These are phyloP conservation scores for Anser brachyrhynchus DNA, from an alignment of 2,113 vertebrate species.

Conservation along the genomic window DNA sequence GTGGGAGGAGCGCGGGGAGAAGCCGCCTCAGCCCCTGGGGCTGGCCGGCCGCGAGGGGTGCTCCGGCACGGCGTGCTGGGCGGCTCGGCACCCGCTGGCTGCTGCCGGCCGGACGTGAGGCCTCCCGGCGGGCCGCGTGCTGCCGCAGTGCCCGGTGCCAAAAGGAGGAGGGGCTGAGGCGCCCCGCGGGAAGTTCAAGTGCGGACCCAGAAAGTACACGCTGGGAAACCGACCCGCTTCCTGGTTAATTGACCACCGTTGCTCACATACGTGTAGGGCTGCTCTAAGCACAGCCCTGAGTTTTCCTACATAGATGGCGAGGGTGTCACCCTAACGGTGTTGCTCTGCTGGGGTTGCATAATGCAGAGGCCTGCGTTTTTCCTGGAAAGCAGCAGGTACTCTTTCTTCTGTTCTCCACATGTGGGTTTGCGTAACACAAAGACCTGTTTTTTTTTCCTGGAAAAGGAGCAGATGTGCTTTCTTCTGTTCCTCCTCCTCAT, in stretches of 20 bases:
- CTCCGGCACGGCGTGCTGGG: neutral
- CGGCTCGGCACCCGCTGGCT: accelerated
- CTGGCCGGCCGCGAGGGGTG: too few relatives aligned
- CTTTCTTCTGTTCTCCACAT: neutral
- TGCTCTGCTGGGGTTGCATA: neutral
- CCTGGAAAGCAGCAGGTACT: neutral
- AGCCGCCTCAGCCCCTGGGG: neutral
- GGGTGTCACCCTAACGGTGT: neutral
- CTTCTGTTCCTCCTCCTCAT: neutral
- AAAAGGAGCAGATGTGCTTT: neutral
- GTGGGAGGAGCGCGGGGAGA: accelerated
- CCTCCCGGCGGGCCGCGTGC: accelerated
- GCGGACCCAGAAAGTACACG: neutral
- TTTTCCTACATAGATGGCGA: accelerated
- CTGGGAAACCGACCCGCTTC: accelerated
- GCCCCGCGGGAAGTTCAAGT: neutral
- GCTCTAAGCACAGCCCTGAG: neutral
- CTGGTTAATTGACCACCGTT: neutral
- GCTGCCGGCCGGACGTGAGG: neutral
- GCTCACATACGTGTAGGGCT: neutral
- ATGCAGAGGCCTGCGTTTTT: neutral
- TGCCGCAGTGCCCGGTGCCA: neutral
- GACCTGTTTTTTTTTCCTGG: neutral
- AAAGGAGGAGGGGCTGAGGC: neutral
- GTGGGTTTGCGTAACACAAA: neutral